Evolutionary conservation across 2,797 vertebrate genomes (phyloP).

Genomic region (Gila robusta): DNA sequence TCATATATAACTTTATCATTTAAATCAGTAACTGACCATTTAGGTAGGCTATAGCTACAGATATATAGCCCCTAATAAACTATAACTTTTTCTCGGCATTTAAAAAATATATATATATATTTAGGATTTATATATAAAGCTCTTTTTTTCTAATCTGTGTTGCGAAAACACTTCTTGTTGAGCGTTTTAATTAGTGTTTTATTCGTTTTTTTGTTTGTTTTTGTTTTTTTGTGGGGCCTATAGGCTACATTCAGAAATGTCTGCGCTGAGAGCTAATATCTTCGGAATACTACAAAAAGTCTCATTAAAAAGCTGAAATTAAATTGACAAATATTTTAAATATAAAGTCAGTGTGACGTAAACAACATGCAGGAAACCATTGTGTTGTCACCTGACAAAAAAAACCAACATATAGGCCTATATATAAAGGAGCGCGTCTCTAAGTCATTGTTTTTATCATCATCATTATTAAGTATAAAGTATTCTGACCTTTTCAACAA

Average conservation of each 20-base stretch:
- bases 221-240: too few species aligned
- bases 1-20: conserved; percentile 37
- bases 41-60: background rate
- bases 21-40: conserved; percentile 15
- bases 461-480: background rate
- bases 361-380: background rate
- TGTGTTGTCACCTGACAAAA: background rate
- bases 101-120: too few species aligned
- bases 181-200: background rate
- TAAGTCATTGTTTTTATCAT: background rate
- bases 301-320: background rate
- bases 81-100: background rate
- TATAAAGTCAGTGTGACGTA: background rate
- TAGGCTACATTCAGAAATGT: background rate
- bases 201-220: too few species aligned
- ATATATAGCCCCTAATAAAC: background rate
- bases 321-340: background rate
- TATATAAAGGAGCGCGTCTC: too few species aligned
- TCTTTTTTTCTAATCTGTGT: background rate
- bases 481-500: background rate
- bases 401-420: too few species aligned
- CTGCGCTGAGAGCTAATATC: background rate
- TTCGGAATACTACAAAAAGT: background rate
- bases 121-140: too few species aligned
- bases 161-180: background rate